Evolutionary conservation across 2,113 vertebrate genomes (phyloP).

Genomic region (Trematomus loennbergii): DNA sequence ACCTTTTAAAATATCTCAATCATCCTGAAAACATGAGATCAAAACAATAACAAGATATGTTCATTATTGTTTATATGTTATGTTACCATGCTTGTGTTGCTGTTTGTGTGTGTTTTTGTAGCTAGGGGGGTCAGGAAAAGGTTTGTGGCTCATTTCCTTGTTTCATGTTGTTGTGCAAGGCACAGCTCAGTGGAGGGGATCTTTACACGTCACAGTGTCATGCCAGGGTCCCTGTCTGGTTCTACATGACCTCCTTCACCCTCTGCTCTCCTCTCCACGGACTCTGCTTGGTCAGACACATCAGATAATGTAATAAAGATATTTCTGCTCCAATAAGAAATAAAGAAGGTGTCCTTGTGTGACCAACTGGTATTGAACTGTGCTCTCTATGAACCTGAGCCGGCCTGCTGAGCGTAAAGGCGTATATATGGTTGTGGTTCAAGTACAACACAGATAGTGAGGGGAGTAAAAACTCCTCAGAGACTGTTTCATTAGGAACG

Average conservation of each 20-base stretch:
- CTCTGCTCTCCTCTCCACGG: conserved; percentile 63
- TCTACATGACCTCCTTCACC: conserved; percentile 78
- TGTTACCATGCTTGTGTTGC: background rate
- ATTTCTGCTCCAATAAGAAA: conserved; percentile 74
- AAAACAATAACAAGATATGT: background rate
- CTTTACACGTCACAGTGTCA: conserved; percentile 86
- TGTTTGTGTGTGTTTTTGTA: conserved; percentile 31
- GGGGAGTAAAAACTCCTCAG: background rate
- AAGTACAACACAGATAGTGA: conserved; percentile 4
- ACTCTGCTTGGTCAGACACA: conserved; percentile 69
- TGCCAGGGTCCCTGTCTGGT: conserved; percentile 76
- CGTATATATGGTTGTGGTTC: conserved; percentile 2
- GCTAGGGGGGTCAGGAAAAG: conserved; percentile 53
- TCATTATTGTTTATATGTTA: conserved; percentile 7
- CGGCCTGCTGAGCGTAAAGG: conserved; percentile 10
- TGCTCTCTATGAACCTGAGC: conserved; percentile 12
- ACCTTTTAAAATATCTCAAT: conserved; percentile 21
- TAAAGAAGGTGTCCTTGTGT: conserved; percentile 69
- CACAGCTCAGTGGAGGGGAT: conserved; percentile 89
- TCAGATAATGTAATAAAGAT: conserved; percentile 79
- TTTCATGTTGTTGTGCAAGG: conserved; percentile 86
- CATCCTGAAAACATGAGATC: background rate
- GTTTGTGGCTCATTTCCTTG: conserved; percentile 89
- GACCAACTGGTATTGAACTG: conserved; percentile 50
- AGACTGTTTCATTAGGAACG: background rate